A percentile compares a stretch with the other conserved stretches of the same genome.
Evolutionary conservation across 1,140 invertebrate species (phyloP).

Genomic region (Cyclargus thomasi): DNA sequence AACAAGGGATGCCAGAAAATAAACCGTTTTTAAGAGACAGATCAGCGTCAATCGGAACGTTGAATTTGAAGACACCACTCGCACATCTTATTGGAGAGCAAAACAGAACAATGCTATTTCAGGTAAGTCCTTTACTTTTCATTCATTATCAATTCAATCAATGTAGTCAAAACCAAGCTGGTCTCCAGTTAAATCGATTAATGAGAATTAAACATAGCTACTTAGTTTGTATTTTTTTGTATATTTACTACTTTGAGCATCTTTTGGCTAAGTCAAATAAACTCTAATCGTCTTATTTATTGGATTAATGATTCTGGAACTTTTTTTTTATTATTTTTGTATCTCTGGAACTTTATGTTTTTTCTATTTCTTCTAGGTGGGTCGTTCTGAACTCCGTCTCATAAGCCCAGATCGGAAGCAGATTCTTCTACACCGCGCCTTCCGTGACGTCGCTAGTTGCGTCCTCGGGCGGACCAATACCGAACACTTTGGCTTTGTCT

Average conservation of each 20-base stretch:
- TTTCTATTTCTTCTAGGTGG: constrained; percentile 77
- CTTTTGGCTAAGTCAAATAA: too few species aligned
- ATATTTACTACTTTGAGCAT: too few species aligned
- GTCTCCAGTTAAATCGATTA: too few species aligned
- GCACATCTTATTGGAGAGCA: constrained; percentile 78
- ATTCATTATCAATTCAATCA: too few species aligned
- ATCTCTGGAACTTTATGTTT: neutral
- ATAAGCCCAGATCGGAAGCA: constrained; percentile 95
- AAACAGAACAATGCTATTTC: constrained; percentile 94
- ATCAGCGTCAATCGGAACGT: constrained; percentile 76
- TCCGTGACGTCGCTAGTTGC: constrained; percentile 92
- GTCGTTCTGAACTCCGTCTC: constrained; percentile 88
- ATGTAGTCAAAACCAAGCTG: too few species aligned
- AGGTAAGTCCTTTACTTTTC: constrained; percentile 74
- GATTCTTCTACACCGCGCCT: constrained; percentile 88
- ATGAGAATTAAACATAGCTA: too few species aligned
- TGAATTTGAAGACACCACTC: constrained; percentile 72
- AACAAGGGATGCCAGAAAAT: constrained; percentile 49
- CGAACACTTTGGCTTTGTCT: constrained; percentile 96
- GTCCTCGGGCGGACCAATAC: constrained; percentile 87
- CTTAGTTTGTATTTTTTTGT: too few species aligned
- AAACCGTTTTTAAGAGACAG: constrained; percentile 72
- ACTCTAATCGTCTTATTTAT: too few species aligned
- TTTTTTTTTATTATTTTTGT: too few species aligned
- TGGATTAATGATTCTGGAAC: too few species aligned